Conservation (phyloP, 2,113 vertebrate genomes). For the Tachysurus fulvidraco region DNA sequence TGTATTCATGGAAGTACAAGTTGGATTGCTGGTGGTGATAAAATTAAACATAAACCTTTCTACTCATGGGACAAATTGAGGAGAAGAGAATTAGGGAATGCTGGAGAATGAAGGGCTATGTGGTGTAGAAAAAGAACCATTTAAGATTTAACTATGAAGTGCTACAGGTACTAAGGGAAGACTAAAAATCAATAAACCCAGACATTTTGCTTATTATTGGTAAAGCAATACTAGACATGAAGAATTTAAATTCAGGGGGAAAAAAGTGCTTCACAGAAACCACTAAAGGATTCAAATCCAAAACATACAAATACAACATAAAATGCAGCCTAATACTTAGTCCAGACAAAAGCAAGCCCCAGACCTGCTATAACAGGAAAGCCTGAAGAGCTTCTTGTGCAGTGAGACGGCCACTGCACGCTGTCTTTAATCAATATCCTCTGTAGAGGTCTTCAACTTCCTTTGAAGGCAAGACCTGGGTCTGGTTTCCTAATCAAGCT, state of each 20-base stretch:
- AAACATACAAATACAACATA: background rate
- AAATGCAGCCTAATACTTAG: background rate
- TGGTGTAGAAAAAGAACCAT: background rate
- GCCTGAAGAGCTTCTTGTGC: constrained; percentile 48
- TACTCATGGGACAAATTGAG: background rate
- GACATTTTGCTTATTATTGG: background rate
- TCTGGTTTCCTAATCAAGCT: constrained; percentile 75
- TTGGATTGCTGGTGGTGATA: background rate
- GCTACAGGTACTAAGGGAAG: background rate
- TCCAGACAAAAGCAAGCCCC: background rate
- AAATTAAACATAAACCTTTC: background rate
- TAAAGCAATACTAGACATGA: background rate
- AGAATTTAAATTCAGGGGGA: background rate
- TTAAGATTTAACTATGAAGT: background rate
- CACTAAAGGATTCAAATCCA: background rate
- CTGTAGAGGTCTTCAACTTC: constrained; percentile 68
- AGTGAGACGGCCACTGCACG: constrained; percentile 61
- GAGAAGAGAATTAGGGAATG: background rate
- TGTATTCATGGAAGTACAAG: background rate
- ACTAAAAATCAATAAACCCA: background rate
- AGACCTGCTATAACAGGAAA: background rate
- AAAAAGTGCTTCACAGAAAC: background rate
- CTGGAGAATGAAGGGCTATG: background rate
- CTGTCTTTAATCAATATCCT: constrained; percentile 69
- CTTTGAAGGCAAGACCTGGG: constrained; percentile 69